A percentile compares a stretch with the other conserved stretches of the same genome.
These are phyloP conservation scores for Muscicapa striata DNA, from an alignment of 2,797 vertebrate species.

Conservation along the genomic window DNA sequence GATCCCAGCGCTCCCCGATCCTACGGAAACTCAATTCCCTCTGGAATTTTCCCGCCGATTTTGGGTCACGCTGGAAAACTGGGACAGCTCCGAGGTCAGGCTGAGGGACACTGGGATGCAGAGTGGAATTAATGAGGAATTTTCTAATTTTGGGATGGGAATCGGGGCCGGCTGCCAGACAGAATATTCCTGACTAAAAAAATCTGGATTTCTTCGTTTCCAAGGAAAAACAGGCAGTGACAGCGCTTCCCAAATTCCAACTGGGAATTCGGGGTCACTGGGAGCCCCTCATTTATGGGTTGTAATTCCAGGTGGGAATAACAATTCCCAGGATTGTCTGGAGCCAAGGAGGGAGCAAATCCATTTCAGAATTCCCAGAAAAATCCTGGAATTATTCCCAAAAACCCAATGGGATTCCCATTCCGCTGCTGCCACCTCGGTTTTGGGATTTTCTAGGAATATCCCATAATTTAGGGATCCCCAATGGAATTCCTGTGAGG, in stretches of 20 bases:
- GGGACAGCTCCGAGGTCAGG: background rate
- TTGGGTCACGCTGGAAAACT: background rate
- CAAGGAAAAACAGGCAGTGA: background rate
- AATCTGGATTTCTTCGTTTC: background rate
- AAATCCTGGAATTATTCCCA: background rate
- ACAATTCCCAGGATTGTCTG: background rate
- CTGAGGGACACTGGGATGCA: background rate
- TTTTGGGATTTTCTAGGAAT: background rate
- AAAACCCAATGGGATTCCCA: background rate
- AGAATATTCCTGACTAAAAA: background rate
- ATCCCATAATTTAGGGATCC: background rate
- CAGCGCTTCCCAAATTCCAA: background rate
- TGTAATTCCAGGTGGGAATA: background rate
- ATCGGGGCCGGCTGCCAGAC: background rate
- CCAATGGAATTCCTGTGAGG: rapidly evolving
- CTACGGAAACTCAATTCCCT: background rate
- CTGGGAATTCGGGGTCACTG: background rate
- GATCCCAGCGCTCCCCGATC: background rate
- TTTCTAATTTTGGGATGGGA: background rate
- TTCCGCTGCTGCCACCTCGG: rapidly evolving
- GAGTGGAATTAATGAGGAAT: background rate
- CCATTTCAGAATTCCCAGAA: background rate
- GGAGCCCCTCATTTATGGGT: background rate
- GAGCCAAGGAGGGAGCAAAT: background rate
- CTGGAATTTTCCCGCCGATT: background rate